phyloP scores from a whole-genome alignment of 2,113 vertebrate species.

The Halcyon malimbica region DNA sequence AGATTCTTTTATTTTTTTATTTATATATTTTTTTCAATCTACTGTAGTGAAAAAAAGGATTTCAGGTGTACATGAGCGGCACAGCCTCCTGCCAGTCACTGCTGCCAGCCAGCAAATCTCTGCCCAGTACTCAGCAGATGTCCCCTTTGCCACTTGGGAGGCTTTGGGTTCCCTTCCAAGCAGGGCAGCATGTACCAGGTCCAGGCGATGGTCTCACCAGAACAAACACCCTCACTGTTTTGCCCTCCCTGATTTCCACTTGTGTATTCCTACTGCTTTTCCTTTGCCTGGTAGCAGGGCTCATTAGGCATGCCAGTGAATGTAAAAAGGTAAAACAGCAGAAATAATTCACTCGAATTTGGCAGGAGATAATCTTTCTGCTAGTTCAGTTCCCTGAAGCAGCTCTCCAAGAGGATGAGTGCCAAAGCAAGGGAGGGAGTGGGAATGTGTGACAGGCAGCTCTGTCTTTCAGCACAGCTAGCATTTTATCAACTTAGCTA shows the following conservation, averaged over 20 bases:
- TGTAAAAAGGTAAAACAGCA: background rate
- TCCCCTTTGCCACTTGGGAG: background rate
- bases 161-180: background rate
- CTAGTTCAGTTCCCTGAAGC: background rate
- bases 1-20: too few relatives aligned
- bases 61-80: background rate
- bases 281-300: background rate
- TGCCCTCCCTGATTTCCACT: background rate
- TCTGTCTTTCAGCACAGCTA: background rate
- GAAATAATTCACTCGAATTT: background rate
- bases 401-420: background rate
- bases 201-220: background rate
- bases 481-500: background rate
- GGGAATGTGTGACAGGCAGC: background rate
- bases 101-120: background rate
- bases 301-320: background rate
- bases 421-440: background rate
- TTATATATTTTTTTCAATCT: background rate
- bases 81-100: background rate
- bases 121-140: background rate
- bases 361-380: background rate
- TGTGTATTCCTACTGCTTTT: background rate
- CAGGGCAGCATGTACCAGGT: background rate
- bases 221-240: background rate
- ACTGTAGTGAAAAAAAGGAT: background rate